Conservation (phyloP, 2,888 invertebrate species). For the Bruchidius siliquastri region DNA sequence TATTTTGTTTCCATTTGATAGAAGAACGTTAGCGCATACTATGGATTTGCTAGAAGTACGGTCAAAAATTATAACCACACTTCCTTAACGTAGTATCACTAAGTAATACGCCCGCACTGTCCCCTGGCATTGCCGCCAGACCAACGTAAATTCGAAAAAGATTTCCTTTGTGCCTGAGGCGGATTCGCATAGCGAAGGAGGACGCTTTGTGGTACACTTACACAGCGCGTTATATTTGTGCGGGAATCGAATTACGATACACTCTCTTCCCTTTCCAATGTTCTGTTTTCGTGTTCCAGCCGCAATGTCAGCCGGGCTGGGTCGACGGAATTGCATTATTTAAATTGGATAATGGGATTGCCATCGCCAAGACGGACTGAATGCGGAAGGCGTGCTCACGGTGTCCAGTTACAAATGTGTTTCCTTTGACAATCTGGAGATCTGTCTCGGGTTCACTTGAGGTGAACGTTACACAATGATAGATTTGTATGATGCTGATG, state of each 20-base stretch:
- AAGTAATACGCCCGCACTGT: not conserved
- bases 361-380: not conserved
- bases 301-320: constrained; percentile 10
- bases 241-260: constrained; percentile 24
- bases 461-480: not conserved
- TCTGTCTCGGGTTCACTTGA: not conserved
- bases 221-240: constrained; percentile 25
- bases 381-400: not conserved
- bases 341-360: constrained; percentile 23
- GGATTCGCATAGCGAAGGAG: constrained; percentile 34
- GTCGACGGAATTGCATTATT: constrained; percentile 19
- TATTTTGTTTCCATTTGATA: too few relatives aligned
- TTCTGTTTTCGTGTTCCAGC: not conserved
- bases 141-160: constrained; percentile 34
- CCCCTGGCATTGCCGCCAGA: not conserved
- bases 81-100: too few relatives aligned
- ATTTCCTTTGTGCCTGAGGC: constrained; percentile 27
- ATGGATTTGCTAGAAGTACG: too few relatives aligned
- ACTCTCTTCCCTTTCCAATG: constrained; percentile 11
- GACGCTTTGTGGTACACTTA: constrained; percentile 36
- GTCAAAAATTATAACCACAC: too few relatives aligned
- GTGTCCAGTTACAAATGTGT: not conserved
- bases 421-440: not conserved
- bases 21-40: too few relatives aligned
- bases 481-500: not conserved